phyloP scores from a whole-genome alignment of 2,113 vertebrate species.

The Pseudonaja textilis region DNA sequence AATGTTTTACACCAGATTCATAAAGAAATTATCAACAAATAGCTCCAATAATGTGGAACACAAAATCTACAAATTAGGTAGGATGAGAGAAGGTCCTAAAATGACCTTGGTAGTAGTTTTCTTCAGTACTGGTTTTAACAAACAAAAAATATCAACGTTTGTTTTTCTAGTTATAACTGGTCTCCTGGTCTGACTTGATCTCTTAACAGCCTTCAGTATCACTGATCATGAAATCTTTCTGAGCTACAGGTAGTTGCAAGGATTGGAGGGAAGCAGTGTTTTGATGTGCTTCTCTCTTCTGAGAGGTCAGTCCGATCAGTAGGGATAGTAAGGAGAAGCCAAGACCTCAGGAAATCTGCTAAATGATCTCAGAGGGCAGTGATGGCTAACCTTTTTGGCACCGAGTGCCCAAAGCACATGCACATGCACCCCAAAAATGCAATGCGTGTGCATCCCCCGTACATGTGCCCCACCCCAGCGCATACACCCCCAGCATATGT shows the following conservation, averaged over 20 bases:
- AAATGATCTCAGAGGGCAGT: neutral
- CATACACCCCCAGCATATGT: too few relatives aligned
- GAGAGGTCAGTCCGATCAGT: neutral
- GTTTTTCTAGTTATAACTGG: neutral
- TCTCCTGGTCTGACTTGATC: neutral
- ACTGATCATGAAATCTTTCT: neutral
- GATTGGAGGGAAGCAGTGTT: neutral
- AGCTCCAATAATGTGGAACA: neutral
- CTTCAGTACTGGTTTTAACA: neutral
- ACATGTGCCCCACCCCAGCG: too few relatives aligned
- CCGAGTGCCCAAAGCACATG: too few relatives aligned
- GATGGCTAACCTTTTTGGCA: too few relatives aligned
- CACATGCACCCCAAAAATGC: neutral
- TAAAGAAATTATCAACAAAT: constrained; percentile 8
- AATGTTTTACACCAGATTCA: constrained; percentile 18
- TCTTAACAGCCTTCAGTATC: neutral
- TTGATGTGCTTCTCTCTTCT: neutral
- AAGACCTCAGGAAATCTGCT: neutral
- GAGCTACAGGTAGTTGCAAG: neutral
- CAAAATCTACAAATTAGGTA: neutral
- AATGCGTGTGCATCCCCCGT: too few relatives aligned
- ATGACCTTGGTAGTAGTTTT: neutral
- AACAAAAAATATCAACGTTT: neutral
- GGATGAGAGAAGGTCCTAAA: neutral
- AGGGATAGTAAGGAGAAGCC: neutral